Evolutionary conservation across 2,113 vertebrate genomes (phyloP).

Genomic region (Ciconia boyciana): DNA sequence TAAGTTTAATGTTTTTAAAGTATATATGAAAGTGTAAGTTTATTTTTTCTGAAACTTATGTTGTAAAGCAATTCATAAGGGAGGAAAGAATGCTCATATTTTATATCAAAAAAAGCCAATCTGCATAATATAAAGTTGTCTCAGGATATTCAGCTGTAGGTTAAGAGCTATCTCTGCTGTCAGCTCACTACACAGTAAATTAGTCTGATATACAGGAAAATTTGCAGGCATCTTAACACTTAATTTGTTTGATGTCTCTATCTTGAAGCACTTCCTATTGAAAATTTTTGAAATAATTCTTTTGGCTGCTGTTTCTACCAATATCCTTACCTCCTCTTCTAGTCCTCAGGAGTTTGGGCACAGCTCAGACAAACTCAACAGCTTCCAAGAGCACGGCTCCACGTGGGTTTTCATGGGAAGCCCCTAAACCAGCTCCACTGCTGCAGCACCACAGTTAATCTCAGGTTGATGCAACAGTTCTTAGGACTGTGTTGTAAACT

Average conservation of each 20-base stretch:
- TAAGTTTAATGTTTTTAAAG: not conserved
- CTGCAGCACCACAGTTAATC: not conserved
- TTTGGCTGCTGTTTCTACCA: not conserved
- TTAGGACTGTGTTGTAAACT: not conserved
- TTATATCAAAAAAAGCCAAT: not conserved
- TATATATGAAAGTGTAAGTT: not conserved
- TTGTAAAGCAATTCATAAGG: not conserved
- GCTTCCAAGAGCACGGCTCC: not conserved
- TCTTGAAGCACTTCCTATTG: not conserved
- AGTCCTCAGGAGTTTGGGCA: accelerated
- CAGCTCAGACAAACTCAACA: not conserved
- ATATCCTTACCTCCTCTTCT: not conserved
- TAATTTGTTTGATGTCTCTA: not conserved
- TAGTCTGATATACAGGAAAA: not conserved
- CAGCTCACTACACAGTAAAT: not conserved
- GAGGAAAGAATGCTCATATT: not conserved
- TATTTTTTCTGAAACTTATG: not conserved
- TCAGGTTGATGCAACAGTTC: not conserved
- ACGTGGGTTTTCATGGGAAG: not conserved
- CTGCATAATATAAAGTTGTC: not conserved
- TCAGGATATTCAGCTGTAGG: not conserved
- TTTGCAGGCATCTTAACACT: not conserved
- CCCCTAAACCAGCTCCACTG: too few relatives aligned
- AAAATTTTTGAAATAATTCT: not conserved
- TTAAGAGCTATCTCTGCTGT: not conserved